Conservation (phyloP, 2,113 vertebrate genomes). For the rat (Rattus norvegicus) region GRCr8 NC_086032.1:26690001-26690500, state of each 20-base stretch:
- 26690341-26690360: neutral
- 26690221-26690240: neutral
- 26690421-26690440: no score
- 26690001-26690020: conserved; percentile 35
- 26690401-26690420: neutral
- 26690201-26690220: neutral
- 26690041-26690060: conserved; percentile 60
- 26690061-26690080: conserved; percentile 47
- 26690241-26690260: neutral
- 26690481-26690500: neutral
- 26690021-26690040: conserved; percentile 16
- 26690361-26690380: neutral
- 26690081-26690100: conserved; percentile 57
- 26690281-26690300: conserved; percentile 46
- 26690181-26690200: conserved; percentile 28
- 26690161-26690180: neutral
- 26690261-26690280: neutral
- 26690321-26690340: neutral
- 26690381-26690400: neutral
- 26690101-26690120: conserved; percentile 67
- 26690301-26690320: neutral
- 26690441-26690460: neutral
- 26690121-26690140: conserved; percentile 4
- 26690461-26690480: neutral
- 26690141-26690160: neutral